phyloP scores from a whole-genome alignment of 2,797 vertebrate species.

The Pelochelys cantorii region DNA sequence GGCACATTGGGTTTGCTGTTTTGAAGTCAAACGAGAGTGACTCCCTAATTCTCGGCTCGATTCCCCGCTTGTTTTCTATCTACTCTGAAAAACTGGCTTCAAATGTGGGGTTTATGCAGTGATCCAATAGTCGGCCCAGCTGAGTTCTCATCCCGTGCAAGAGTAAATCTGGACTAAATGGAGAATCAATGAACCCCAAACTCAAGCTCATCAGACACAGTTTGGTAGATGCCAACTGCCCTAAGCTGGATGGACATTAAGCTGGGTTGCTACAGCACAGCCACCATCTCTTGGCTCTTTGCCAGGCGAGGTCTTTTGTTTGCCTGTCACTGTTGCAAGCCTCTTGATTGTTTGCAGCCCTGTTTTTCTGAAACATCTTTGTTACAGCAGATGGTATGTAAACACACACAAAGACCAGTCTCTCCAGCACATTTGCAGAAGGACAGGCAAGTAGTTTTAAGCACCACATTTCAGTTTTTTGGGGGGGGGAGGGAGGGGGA shows the following conservation, averaged over 20 bases:
- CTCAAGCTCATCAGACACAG: neutral
- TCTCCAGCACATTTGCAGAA: neutral
- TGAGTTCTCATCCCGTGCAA: neutral
- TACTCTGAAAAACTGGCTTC: neutral
- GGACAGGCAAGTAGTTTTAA: neutral
- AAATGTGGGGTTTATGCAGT: neutral
- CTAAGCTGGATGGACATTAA: neutral
- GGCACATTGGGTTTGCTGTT: neutral
- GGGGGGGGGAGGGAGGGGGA: too few relatives aligned
- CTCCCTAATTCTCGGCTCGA: neutral
- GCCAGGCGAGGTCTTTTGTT: neutral
- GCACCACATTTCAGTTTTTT: neutral
- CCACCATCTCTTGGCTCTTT: neutral
- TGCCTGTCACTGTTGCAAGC: too few relatives aligned
- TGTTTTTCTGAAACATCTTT: neutral
- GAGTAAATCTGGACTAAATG: neutral
- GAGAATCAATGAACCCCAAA: neutral
- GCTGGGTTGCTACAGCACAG: neutral
- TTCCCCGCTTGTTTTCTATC: neutral
- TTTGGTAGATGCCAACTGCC: neutral
- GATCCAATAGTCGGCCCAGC: neutral
- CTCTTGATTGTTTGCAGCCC: neutral
- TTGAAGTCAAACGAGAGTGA: neutral
- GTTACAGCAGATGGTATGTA: neutral
- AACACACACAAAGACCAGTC: neutral